Base-by-base conservation (phyloP, 2,797 vertebrate species). In the Notamacropus eugenii region DNA sequence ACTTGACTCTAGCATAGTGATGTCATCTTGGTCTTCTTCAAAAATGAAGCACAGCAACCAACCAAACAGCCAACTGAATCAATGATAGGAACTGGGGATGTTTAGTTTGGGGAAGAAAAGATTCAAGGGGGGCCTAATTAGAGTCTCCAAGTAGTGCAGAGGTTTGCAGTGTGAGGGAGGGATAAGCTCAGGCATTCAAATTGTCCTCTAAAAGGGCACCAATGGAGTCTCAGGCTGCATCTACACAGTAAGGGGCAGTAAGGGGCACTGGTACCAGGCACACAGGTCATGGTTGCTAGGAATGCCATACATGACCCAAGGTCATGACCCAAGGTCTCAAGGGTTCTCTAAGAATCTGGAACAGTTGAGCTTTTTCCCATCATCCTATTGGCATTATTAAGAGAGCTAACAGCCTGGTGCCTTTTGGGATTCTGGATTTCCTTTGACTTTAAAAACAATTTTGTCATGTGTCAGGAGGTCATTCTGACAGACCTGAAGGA, bases 381-480 rank as follows among this genome's bases (percentile, higher is more conserved):
- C 34, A 46, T 14, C 12, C 5, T 0, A 40, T 11, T 4, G 55
- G 82, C 52, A 90, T 95, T 8, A 22, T 40, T 74, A 74, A 74
- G n/a, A 40, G n/a, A 74, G 19, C 67, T 74, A n/a, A 40, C 67
- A 40, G 16, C n/a, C n/a, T 94, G n/a, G 14, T 67, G 11, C 10
- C 91, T 96, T 95, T 93, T 4, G 19, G 46, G 0, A 90, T 97
- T 93, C 55, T 93, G 54, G 57, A 16, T 0, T 87, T 93, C 52
- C n/a, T 97, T 95, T 92, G 96, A 52, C 46, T 94, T 97, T 93
- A 95, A 94, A 94, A 96, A 95, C 93, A 6, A 90, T 87, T 5
- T 90, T 92, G 91, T 40, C 54, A 54, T 50, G 93, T 59, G 67
- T 16, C 91, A 59, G n/a, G 5, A 91, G 52, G 55, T 62, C 1